Conservation (phyloP, 2,888 invertebrate species). For the Pandemis heparana region DNA sequence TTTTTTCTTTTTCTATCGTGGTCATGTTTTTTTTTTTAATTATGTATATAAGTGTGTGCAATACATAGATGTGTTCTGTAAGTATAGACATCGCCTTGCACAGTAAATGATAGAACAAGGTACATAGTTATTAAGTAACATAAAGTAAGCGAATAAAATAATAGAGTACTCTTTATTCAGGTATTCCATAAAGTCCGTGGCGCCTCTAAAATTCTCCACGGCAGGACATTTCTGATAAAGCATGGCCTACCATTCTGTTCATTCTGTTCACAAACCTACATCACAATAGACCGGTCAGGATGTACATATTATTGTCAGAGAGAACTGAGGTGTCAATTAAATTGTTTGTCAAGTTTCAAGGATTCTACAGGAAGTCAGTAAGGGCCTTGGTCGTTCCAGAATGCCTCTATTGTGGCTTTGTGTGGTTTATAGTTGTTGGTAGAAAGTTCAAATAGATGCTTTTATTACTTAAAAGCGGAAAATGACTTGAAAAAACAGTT, state of each 20-base stretch:
- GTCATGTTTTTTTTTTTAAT: no score
- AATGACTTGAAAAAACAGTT: neutral
- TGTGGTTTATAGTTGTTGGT: constrained; percentile 3
- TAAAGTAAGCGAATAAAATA: no score
- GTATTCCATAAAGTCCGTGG: neutral
- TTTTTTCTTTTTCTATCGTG: no score
- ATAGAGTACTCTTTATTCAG: no score
- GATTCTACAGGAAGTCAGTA: constrained; percentile 33
- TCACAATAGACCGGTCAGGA: constrained; percentile 20
- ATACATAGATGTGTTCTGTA: no score
- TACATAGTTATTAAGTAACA: no score
- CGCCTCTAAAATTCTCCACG: neutral
- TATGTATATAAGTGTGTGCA: no score
- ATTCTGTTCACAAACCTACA: neutral
- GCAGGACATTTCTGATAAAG: neutral
- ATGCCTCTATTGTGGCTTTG: constrained; percentile 21
- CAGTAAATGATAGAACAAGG: no score
- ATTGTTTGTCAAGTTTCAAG: constrained; percentile 15
- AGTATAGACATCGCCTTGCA: no score
- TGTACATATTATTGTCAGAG: constrained; percentile 22
- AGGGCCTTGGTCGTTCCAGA: neutral
- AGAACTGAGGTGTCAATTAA: constrained; percentile 38
- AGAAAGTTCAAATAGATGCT: constrained; percentile 32
- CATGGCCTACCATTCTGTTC: neutral
- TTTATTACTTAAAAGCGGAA: neutral